Evolutionary conservation across 2,113 vertebrate genomes (phyloP), one percentile per base, ranked within the genome.

Genomic region (Scomber scombrus): DNA sequence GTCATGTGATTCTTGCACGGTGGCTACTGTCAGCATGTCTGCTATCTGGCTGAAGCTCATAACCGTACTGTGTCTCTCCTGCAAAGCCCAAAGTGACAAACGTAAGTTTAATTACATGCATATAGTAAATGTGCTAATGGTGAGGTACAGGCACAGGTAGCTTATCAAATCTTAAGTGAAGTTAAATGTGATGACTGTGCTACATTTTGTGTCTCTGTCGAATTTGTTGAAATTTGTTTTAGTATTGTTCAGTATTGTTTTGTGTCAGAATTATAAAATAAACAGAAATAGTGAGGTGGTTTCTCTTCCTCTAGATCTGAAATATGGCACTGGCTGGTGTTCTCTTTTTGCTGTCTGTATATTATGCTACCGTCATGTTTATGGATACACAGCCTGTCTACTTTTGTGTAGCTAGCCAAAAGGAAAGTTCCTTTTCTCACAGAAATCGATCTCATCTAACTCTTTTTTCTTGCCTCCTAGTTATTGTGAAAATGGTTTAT

Each of bases 51-150:
- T 51, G 0, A 16, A 16, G 16, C 16, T 51, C 3, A 2, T 51
- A 1, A 13, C 21, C 47, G 16, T 31, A 15, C 16, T 66, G 21
- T 34, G 10, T n/a, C 51, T 31, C 10, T 51, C 31, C 47, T 51
- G 8, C 64, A 66, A 46, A 51, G 31, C 23, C 12, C 64, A 15
- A 46, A 68, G 23, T 49, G 49, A 0, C 16, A 11, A 40, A 85
- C 87, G 91, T 93, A 12, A 86, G 82, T 34, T 34, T 5, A 34
- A 6, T 34, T 34, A 34, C 31, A 34, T 34, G 31, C 31, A 34
- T 6, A 34, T 34, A 34, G 7, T 6, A 34, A 34, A 34, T 34
- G 31, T 34, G 31, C 31, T 34, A 6, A 7, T 34, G 31, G 31
- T 34, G 1, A 34, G 5, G 31, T 34, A 34, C 5, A 34, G 31